phyloP scores from a whole-genome alignment of 2,113 vertebrate genomes.

The Daphoenositta chrysoptera region DNA sequence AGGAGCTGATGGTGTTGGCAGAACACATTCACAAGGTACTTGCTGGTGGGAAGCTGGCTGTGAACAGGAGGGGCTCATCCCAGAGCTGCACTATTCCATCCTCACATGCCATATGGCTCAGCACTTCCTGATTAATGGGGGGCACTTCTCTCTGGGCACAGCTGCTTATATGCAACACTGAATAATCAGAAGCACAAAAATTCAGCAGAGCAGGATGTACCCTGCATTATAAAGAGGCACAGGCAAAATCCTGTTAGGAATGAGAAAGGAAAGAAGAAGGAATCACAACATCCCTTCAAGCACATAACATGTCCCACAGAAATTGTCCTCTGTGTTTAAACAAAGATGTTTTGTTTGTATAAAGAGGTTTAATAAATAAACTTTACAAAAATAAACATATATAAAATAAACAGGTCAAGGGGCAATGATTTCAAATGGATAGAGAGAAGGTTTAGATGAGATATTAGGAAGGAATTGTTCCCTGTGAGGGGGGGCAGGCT shows the following conservation, averaged over 20 bases:
- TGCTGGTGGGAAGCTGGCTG: not conserved
- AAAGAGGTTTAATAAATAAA: not conserved
- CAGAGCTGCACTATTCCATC: not conserved
- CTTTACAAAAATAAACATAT: not conserved
- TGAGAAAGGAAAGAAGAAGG: not conserved
- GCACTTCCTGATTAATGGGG: not conserved
- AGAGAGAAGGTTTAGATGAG: not conserved
- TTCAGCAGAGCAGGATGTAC: not conserved
- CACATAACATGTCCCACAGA: not conserved
- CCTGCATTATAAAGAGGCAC: not conserved
- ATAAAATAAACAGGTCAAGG: not conserved
- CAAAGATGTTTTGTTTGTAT: not conserved
- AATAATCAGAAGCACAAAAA: not conserved
- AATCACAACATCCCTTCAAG: not conserved
- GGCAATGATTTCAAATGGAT: not conserved
- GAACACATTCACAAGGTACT: not conserved
- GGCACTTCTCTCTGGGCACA: not conserved
- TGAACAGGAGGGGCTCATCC: not conserved
- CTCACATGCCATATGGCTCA: not conserved
- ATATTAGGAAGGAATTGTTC: not conserved
- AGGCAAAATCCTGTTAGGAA: not conserved
- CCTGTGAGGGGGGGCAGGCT: rapidly evolving
- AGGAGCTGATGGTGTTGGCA: not conserved
- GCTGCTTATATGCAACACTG: not conserved
- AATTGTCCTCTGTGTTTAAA: not conserved